phyloP scores from a whole-genome alignment of 2,113 vertebrate genomes.

The Rostratula benghalensis region DNA sequence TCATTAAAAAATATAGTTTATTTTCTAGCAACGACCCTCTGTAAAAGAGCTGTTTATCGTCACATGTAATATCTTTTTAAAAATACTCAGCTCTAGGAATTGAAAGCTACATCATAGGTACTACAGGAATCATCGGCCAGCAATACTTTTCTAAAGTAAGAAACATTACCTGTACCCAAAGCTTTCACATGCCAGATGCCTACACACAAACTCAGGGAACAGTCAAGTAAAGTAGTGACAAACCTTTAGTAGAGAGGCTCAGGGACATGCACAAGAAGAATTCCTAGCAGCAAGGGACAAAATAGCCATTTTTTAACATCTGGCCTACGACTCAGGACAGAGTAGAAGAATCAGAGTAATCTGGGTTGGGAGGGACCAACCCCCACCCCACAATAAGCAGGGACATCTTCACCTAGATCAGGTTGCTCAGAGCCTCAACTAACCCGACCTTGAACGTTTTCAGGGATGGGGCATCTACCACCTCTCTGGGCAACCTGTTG shows the following conservation, averaged over 20 bases:
- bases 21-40: background rate
- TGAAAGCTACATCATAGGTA: background rate
- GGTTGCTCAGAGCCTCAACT: background rate
- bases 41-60: background rate
- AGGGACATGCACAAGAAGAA: background rate
- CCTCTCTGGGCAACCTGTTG: background rate
- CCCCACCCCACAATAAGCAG: background rate
- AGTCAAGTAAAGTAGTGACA: background rate
- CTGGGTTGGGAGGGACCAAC: background rate
- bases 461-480: background rate
- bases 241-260: background rate
- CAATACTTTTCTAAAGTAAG: background rate
- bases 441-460: background rate
- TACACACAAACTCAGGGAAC: background rate
- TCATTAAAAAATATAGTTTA: background rate
- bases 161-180: background rate
- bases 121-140: background rate
- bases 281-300: background rate
- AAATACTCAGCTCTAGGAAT: background rate
- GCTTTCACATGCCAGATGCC: background rate
- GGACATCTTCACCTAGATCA: background rate
- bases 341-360: background rate
- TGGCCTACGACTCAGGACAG: background rate
- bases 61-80: background rate
- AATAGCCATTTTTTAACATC: background rate